Percentiles rank a stretch among this genome's conserved stretches.
Evolutionary conservation across 37 sponge, comb jelly and placozoan species (phyloP).

Genomic region (Aplysina aerophoba): DNA sequence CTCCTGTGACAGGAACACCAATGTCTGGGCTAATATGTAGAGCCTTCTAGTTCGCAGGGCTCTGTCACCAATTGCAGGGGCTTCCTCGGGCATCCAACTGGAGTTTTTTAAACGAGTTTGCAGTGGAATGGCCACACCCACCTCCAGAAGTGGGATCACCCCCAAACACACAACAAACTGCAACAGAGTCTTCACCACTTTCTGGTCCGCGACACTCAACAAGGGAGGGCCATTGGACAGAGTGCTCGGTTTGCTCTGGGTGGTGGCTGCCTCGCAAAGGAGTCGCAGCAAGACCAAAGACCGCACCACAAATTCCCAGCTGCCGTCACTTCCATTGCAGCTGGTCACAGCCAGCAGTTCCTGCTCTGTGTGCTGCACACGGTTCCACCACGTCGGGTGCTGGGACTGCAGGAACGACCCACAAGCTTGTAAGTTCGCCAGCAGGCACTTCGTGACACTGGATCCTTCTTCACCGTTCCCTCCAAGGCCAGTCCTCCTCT

Average conservation of each 20-base stretch:
- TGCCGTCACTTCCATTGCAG: background rate
- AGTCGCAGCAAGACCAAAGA: background rate
- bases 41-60: background rate
- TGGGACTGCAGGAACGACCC: too few species aligned
- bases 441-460: too few species aligned
- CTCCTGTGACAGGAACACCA: background rate
- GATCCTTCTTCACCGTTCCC: too few species aligned
- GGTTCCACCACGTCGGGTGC: too few species aligned
- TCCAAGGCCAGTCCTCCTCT: too few species aligned
- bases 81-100: background rate
- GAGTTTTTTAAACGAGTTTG: background rate
- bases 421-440: too few species aligned
- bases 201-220: conserved; percentile 59
- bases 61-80: background rate
- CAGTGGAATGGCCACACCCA: conserved; percentile 58
- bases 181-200: conserved; percentile 27
- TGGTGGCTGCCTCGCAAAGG: background rate
- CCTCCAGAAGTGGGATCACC: conserved; percentile 61
- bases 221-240: background rate
- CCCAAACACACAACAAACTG: conserved; percentile 76
- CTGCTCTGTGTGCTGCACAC: too few species aligned
- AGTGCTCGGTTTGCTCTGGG: too few species aligned
- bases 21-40: background rate
- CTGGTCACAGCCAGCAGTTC: too few species aligned
- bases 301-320: background rate